Conservation (phyloP, 30 jellyfish, hydroid and myxozoan species). For the Catostylus mosaicus region DNA sequence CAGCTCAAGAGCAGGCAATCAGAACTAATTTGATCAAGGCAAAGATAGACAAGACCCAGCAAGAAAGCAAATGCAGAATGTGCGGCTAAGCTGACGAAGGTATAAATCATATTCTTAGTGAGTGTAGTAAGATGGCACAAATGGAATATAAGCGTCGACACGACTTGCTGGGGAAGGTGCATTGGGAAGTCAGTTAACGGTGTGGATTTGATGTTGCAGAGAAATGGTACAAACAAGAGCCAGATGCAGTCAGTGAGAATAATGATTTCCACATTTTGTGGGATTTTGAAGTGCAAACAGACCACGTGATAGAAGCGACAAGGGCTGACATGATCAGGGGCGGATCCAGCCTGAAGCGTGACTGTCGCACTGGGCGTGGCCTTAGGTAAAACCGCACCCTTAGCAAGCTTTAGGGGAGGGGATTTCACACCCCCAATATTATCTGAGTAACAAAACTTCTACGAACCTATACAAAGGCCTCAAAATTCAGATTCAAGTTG, state of each 20-base stretch:
- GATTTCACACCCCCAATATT: no score
- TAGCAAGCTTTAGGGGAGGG: no score
- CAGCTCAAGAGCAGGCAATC: no score
- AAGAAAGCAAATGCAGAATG: slow-evolving; percentile 6
- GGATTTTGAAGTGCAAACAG: slow-evolving; percentile 32
- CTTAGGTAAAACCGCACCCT: no score
- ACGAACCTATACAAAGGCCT: no score
- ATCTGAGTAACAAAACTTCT: no score
- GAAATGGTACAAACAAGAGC: slow-evolving; percentile 7
- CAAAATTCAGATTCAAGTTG: no score
- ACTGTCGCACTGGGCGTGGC: no score
- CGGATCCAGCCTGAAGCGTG: no score
- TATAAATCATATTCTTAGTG: background rate
- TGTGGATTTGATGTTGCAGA: slow-evolving; percentile 14
- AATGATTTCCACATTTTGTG: slow-evolving; percentile 29
- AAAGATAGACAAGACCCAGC: slow-evolving; percentile 16
- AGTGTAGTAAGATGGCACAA: slow-evolving; percentile 1
- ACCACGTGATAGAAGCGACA: background rate
- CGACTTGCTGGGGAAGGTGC: slow-evolving; percentile 24
- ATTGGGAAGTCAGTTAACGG: slow-evolving; percentile 23
- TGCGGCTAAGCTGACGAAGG: background rate
- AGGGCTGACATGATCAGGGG: slow-evolving; percentile 6
- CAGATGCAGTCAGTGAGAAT: slow-evolving; percentile 32
- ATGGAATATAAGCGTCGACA: background rate
- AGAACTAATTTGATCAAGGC: slow-evolving; percentile 6